These are phyloP conservation scores for Eupithecia tripunctaria DNA, from an alignment of 2,888 invertebrate genomes.

Conservation along the genomic window DNA sequence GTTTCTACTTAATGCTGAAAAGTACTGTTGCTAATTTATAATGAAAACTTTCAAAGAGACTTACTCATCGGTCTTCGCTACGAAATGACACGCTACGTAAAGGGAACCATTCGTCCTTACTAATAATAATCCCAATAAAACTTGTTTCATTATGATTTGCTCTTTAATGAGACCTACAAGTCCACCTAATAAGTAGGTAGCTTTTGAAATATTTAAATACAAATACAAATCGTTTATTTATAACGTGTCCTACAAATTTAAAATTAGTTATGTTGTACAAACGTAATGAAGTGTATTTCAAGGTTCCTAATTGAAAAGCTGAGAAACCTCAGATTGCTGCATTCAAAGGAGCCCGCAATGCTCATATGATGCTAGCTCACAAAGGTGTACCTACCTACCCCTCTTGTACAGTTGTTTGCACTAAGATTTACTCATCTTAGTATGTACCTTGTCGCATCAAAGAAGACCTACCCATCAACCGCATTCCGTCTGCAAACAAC, in stretches of 20 bases:
- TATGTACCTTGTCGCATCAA: neutral
- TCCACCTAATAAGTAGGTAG: neutral
- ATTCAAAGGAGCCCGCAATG: neutral
- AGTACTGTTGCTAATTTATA: neutral
- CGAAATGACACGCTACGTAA: too few species aligned
- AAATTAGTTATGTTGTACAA: neutral
- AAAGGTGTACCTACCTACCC: neutral
- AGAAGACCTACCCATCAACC: neutral
- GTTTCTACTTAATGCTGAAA: slow-evolving; percentile 4
- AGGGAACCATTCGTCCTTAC: too few species aligned
- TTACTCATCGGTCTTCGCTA: neutral
- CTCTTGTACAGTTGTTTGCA: neutral
- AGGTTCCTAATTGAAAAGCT: neutral
- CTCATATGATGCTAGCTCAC: neutral
- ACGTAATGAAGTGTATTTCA: neutral
- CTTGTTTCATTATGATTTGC: neutral
- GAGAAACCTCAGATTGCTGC: neutral
- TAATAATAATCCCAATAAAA: neutral
- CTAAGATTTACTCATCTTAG: neutral
- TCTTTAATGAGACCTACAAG: neutral
- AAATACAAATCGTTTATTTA: too few species aligned
- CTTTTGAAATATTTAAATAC: neutral
- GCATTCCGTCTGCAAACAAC: neutral
- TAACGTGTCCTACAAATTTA: neutral
- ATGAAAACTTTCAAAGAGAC: neutral